phyloP scores from a whole-genome alignment of 2,888 invertebrate genomes.

The Elmis aenea region DNA sequence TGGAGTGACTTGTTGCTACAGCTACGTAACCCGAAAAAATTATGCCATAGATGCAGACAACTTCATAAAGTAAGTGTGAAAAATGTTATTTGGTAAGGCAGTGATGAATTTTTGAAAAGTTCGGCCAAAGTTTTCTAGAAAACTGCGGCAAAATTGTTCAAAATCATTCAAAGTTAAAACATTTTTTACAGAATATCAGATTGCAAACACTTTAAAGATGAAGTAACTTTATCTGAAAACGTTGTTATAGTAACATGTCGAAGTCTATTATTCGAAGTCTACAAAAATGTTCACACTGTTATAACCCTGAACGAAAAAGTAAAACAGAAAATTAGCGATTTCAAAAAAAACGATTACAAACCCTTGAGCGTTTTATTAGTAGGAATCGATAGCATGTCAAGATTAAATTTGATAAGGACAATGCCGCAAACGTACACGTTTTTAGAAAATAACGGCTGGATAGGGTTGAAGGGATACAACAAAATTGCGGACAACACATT shows the following conservation, averaged over 20 bases:
- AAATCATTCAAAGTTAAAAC: too few relatives aligned
- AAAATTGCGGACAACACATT: constrained; percentile 86
- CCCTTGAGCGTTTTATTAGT: constrained; percentile 67
- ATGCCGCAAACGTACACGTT: constrained; percentile 68
- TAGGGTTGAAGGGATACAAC: constrained; percentile 44
- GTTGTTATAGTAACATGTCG: constrained; percentile 10
- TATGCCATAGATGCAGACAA: constrained; percentile 29
- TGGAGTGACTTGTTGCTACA: constrained; percentile 34
- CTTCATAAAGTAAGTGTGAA: constrained; percentile 32
- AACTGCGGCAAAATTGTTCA: too few relatives aligned
- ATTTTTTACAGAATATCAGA: constrained; percentile 14
- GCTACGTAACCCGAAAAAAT: constrained; percentile 29
- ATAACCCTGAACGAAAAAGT: constrained; percentile 44
- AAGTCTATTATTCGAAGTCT: constrained; percentile 25
- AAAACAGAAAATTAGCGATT: constrained; percentile 37
- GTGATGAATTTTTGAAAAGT: too few relatives aligned
- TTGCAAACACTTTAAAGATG: constrained; percentile 14
- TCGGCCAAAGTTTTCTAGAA: too few relatives aligned
- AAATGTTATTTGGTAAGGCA: too few relatives aligned
- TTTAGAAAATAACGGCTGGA: constrained; percentile 52
- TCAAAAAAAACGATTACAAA: constrained; percentile 24
- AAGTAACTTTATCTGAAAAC: constrained; percentile 7
- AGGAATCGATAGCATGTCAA: constrained; percentile 82
- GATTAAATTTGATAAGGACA: constrained; percentile 69
- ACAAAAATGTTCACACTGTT: constrained; percentile 55